Conservation (phyloP, 2,888 invertebrate genomes). For the Pristionchus entomophagus region DNA sequence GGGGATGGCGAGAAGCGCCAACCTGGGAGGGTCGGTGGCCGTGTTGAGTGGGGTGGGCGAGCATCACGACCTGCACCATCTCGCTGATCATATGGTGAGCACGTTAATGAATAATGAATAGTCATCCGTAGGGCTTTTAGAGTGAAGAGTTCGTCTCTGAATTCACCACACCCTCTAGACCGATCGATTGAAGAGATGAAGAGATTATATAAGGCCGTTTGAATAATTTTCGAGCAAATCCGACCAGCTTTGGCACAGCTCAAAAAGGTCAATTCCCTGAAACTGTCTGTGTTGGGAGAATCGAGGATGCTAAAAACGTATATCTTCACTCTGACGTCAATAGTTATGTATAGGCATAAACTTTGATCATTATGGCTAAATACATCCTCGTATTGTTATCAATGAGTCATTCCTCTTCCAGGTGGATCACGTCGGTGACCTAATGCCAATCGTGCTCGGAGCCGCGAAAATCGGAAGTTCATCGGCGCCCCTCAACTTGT, state of each 20-base stretch:
- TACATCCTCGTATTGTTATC: background rate
- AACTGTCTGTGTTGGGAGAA: background rate
- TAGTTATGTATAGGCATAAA: too few relatives aligned
- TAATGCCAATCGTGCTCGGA: slow-evolving; percentile 59
- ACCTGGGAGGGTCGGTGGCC: slow-evolving; percentile 77
- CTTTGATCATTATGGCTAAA: too few relatives aligned
- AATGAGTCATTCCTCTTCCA: slow-evolving; percentile 22
- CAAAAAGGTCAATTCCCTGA: background rate
- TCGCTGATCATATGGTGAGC: slow-evolving; percentile 69
- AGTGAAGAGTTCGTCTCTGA: too few relatives aligned
- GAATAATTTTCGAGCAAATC: too few relatives aligned
- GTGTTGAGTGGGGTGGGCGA: slow-evolving; percentile 77
- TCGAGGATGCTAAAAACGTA: background rate
- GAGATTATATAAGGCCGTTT: too few relatives aligned
- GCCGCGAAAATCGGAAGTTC: slow-evolving; percentile 54
- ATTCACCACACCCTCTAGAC: too few relatives aligned
- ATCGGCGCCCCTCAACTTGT: slow-evolving; percentile 16
- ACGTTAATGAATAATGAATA: too few relatives aligned
- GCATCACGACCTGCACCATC: slow-evolving; percentile 67
- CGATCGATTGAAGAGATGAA: background rate
- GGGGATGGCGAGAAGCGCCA: slow-evolving; percentile 77
- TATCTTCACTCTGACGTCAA: too few relatives aligned
- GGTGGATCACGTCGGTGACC: slow-evolving; percentile 63
- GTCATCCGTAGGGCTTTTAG: too few relatives aligned
- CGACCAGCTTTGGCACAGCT: too few relatives aligned